These are phyloP conservation scores for Hyalella azteca DNA, from an alignment of 2,888 invertebrate species.

Conservation along the genomic window DNA sequence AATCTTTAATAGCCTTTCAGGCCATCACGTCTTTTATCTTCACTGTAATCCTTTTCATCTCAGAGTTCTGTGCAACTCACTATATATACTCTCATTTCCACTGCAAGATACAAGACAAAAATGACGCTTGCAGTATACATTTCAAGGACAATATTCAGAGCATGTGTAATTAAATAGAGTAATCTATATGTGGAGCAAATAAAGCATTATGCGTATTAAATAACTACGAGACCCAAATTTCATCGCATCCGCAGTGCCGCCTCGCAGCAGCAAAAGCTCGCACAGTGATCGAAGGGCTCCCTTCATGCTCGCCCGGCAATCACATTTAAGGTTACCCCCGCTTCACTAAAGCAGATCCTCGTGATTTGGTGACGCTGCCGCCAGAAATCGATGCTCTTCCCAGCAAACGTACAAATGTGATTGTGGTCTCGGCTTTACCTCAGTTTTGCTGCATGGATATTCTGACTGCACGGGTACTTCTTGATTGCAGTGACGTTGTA, in stretches of 20 bases:
- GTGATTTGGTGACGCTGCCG: conserved; percentile 11
- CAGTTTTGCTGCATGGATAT: background rate
- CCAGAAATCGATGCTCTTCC: background rate
- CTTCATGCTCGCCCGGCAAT: conserved; percentile 27
- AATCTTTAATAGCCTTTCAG: too few relatives aligned
- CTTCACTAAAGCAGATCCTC: conserved; percentile 9
- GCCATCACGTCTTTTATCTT: too few relatives aligned
- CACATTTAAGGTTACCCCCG: conserved; percentile 13
- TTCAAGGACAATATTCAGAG: too few relatives aligned
- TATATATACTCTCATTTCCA: too few relatives aligned
- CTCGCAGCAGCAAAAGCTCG: background rate
- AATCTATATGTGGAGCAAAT: too few relatives aligned
- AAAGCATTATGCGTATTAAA: too few relatives aligned
- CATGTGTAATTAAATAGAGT: too few relatives aligned
- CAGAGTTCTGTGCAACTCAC: too few relatives aligned
- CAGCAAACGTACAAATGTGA: conserved; percentile 7
- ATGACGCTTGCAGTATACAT: too few relatives aligned
- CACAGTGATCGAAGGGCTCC: background rate
- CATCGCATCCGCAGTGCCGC: background rate
- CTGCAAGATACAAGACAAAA: too few relatives aligned
- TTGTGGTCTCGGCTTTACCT: background rate
- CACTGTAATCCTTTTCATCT: too few relatives aligned
- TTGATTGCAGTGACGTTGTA: background rate
- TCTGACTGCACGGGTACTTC: background rate
- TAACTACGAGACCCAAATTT: too few relatives aligned